These are phyloP conservation scores for Peromyscus eremicus DNA, from an alignment of 2,797 vertebrate genomes.

Conservation along the genomic window DNA sequence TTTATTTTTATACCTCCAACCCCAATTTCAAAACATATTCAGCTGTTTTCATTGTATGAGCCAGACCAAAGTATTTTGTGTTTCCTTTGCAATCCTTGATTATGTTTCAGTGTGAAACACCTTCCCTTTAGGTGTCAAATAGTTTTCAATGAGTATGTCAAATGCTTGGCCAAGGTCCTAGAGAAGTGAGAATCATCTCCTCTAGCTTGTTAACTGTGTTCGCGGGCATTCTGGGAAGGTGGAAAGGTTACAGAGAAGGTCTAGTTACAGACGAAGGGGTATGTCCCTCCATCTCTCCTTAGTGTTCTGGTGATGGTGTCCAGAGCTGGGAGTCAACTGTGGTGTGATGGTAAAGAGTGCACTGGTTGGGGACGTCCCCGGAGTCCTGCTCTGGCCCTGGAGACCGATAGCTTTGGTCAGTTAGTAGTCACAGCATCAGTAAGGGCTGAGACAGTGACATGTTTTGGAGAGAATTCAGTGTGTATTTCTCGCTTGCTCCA, in stretches of 20 bases:
- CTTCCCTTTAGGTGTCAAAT: constrained; percentile 51
- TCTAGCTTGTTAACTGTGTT: constrained; percentile 44
- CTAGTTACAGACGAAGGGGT: constrained; percentile 80
- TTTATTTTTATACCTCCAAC: constrained; percentile 17
- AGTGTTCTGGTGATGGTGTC: constrained; percentile 83
- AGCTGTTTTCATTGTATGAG: constrained; percentile 59
- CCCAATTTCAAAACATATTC: constrained; percentile 35
- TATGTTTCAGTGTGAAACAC: background rate
- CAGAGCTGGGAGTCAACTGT: constrained; percentile 71
- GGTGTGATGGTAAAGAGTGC: constrained; percentile 54
- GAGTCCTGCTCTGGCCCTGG: constrained; percentile 35
- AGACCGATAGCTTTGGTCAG: constrained; percentile 66
- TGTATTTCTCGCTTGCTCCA: background rate
- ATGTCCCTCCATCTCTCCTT: constrained; percentile 75
- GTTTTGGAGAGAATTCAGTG: constrained; percentile 42
- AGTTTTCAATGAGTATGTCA: background rate
- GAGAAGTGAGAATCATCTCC: constrained; percentile 68
- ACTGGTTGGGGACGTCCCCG: constrained; percentile 33
- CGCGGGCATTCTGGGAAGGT: constrained; percentile 62
- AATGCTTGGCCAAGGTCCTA: constrained; percentile 53
- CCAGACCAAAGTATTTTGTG: background rate
- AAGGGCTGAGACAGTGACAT: constrained; percentile 63
- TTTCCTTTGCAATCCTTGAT: background rate
- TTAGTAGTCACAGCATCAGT: constrained; percentile 68
- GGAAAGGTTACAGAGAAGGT: constrained; percentile 73